phyloP scores from a whole-genome alignment of 2,113 vertebrate genomes.

The Blennius ocellaris region DNA sequence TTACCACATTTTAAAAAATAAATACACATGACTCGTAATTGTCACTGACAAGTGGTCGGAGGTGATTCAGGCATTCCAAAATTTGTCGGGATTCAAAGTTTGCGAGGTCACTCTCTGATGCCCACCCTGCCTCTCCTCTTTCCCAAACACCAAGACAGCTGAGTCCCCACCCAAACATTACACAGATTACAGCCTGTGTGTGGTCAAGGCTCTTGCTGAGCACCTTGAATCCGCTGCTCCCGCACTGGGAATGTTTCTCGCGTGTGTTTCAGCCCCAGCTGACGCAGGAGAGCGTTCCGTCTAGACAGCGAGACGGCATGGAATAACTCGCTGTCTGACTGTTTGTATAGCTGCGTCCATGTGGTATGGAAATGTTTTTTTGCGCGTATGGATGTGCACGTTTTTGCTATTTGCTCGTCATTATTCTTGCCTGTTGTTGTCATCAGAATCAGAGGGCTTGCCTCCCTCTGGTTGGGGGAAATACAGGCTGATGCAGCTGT shows the following conservation, averaged over 20 bases:
- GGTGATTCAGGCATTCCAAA: constrained; percentile 31
- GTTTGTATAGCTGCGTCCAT: constrained; percentile 19
- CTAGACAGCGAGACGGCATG: constrained; percentile 53
- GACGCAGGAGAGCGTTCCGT: constrained; percentile 44
- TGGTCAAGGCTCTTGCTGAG: constrained; percentile 27
- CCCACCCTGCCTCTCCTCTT: constrained; percentile 14
- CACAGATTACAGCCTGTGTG: constrained; percentile 32
- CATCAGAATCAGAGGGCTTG: constrained; percentile 31
- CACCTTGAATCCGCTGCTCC: constrained; percentile 60
- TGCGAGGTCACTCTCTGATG: constrained; percentile 46
- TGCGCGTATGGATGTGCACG: background rate
- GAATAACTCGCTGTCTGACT: constrained; percentile 41
- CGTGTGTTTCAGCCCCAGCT: constrained; percentile 56
- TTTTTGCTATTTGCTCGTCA: constrained; percentile 34
- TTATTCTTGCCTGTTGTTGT: constrained; percentile 43
- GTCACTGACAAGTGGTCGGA: background rate
- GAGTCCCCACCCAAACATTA: constrained; percentile 30
- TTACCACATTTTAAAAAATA: no score
- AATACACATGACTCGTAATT: background rate
- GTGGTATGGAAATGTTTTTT: constrained; percentile 19
- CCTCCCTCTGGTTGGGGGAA: constrained; percentile 24
- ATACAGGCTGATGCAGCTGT: constrained; percentile 38
- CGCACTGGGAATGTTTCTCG: constrained; percentile 31
- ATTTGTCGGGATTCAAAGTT: constrained; percentile 32
- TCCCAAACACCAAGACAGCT: constrained; percentile 64